These are phyloP conservation scores for Alsophila aescularia DNA, from an alignment of 2,888 invertebrate genomes.

Conservation along the genomic window DNA sequence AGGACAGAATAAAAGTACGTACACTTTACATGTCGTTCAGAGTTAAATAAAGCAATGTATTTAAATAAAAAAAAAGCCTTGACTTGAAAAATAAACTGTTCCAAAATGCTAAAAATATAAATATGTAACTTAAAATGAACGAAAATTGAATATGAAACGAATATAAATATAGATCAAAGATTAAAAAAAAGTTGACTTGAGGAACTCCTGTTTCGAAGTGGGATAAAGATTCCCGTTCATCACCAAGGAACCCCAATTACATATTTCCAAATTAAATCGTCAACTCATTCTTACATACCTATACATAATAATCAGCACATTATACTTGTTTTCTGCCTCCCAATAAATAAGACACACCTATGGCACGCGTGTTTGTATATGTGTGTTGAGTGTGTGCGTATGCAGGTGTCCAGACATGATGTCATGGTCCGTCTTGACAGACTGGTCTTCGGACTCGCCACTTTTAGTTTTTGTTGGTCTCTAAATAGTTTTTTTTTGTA, in stretches of 20 bases:
- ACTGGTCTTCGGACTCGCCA: constrained; percentile 56
- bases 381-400: constrained; percentile 40
- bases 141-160: too few species aligned
- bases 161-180: too few species aligned
- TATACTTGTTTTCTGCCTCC: constrained; percentile 23
- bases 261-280: background rate
- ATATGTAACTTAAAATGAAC: too few species aligned
- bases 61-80: too few species aligned
- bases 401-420: constrained; percentile 65
- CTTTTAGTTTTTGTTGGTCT: constrained; percentile 37
- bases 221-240: background rate
- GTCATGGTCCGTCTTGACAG: constrained; percentile 59
- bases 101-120: too few species aligned
- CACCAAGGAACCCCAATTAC: background rate
- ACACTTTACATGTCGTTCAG: too few species aligned
- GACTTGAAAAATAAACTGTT: too few species aligned
- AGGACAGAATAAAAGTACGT: too few species aligned
- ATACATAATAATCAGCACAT: constrained; percentile 11
- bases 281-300: constrained; percentile 22
- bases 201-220: too few species aligned
- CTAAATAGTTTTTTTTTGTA: constrained; percentile 25
- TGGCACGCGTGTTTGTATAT: constrained; percentile 29
- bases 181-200: too few species aligned
- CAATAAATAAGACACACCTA: constrained; percentile 47
- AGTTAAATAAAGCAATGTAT: too few species aligned